phyloP scores from a whole-genome alignment of 2,797 vertebrate genomes.

The Clamator glandarius region DNA sequence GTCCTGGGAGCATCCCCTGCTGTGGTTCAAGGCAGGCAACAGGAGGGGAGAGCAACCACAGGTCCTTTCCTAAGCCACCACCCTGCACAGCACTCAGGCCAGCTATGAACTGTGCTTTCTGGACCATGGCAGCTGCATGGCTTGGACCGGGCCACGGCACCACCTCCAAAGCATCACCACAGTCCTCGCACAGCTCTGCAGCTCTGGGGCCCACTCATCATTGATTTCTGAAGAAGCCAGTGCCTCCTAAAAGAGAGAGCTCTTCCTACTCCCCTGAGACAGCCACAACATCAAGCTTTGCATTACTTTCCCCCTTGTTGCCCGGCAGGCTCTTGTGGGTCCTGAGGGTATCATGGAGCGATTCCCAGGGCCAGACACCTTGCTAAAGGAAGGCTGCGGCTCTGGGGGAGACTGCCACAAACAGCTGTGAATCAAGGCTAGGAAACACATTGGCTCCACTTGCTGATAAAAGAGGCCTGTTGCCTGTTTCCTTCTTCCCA shows the following conservation, averaged over 20 bases:
- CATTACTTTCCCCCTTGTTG: not conserved
- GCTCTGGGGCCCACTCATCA: too few species aligned
- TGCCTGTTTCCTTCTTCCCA: not conserved
- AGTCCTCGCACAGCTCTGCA: too few species aligned
- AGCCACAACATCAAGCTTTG: not conserved
- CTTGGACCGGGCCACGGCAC: too few species aligned
- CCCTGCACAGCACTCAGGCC: not conserved
- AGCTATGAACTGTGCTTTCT: not conserved
- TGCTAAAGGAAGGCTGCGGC: not conserved
- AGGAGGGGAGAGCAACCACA: not conserved
- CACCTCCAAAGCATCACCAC: conserved; percentile 33
- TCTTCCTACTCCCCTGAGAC: not conserved
- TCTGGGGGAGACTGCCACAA: not conserved
- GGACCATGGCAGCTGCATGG: not conserved
- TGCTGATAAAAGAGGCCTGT: too few species aligned
- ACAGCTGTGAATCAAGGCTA: not conserved
- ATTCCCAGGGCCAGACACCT: not conserved
- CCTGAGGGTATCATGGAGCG: not conserved
- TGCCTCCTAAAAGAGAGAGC: not conserved
- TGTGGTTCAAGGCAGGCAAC: not conserved
- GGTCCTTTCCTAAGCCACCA: not conserved
- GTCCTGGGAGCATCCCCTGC: not conserved
- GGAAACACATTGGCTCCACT: rapidly evolving
- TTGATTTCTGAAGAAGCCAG: not conserved
- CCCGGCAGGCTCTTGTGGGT: not conserved